These are phyloP conservation scores for Eupithecia dodoneata DNA, from an alignment of 2,888 invertebrate species.

Conservation along the genomic window DNA sequence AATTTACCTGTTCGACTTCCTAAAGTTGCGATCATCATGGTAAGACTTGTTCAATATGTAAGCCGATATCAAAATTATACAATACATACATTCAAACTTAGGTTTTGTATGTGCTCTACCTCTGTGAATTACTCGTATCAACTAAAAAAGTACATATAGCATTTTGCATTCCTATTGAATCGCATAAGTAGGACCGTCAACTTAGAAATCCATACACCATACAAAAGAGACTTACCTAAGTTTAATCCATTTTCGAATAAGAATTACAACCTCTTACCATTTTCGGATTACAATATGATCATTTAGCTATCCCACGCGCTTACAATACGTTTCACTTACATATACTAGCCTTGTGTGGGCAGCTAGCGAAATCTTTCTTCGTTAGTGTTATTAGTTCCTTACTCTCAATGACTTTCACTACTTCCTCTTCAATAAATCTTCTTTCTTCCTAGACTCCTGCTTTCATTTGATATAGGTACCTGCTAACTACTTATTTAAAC, in stretches of 20 bases:
- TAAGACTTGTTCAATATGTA: not conserved
- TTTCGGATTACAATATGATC: slow-evolving; percentile 38
- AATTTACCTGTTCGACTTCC: not conserved
- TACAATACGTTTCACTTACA: slow-evolving; percentile 49
- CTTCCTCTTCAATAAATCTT: slow-evolving; percentile 12
- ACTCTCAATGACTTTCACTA: slow-evolving; percentile 17
- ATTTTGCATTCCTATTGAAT: not conserved
- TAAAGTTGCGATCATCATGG: not conserved
- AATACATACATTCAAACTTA: not conserved
- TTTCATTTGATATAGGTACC: not conserved
- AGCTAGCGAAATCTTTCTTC: slow-evolving; percentile 41
- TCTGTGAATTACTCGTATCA: not conserved
- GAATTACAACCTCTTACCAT: slow-evolving; percentile 46
- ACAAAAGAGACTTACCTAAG: slow-evolving; percentile 4
- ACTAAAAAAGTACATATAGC: no score
- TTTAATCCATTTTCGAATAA: slow-evolving; percentile 41
- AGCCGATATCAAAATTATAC: not conserved
- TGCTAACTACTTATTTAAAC: not conserved
- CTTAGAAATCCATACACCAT: not conserved
- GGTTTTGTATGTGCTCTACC: not conserved
- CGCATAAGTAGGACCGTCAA: not conserved
- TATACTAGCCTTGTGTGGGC: slow-evolving; percentile 45
- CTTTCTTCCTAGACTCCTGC: not conserved
- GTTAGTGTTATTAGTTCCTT: slow-evolving; percentile 12
- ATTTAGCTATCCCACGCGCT: slow-evolving; percentile 50